A percentile compares a stretch with the other conserved stretches of the same genome.
Evolutionary conservation across 64 coral and sea anemone species (phyloP).

Genomic region (Montipora sp.): DNA sequence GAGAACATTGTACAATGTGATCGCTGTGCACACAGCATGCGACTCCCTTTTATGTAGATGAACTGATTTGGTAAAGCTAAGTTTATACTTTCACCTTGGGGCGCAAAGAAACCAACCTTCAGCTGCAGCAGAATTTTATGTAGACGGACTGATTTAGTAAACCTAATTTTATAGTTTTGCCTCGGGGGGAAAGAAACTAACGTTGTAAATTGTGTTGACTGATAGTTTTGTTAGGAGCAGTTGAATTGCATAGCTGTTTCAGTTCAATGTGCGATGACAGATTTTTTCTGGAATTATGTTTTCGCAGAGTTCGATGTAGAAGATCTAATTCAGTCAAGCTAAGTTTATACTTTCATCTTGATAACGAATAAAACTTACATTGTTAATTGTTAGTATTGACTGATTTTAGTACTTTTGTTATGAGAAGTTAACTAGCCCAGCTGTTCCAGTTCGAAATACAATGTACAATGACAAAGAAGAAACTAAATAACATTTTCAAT

Average conservation of each 20-base stretch:
- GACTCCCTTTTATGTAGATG: background rate
- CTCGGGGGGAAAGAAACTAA: conserved; percentile 6
- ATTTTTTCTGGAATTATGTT: conserved; percentile 9
- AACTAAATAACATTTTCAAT: conserved; percentile 1
- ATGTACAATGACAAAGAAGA: conserved; percentile 14
- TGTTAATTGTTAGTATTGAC: background rate
- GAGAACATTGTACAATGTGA: conserved; percentile 40
- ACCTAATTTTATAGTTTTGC: background rate
- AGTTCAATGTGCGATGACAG: conserved; percentile 16
- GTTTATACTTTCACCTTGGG: no score
- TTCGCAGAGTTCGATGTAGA: background rate
- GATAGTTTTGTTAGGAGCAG: background rate
- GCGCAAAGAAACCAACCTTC: background rate
- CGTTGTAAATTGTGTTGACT: background rate
- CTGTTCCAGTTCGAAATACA: conserved; percentile 2
- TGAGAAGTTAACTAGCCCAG: background rate
- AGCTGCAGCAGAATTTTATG: background rate
- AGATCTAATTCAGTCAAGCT: background rate
- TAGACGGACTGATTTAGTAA: background rate
- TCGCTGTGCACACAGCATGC: conserved; percentile 28
- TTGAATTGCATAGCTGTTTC: background rate
- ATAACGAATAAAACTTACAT: background rate
- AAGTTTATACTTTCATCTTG: background rate
- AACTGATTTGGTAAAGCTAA: conserved; percentile 5
- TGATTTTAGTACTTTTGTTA: background rate